A percentile compares a stretch with the other conserved stretches of the same genome.
These are phyloP conservation scores for Girardinichthys multiradiatus DNA, from an alignment of 2,113 vertebrate genomes.

Conservation along the genomic window DNA sequence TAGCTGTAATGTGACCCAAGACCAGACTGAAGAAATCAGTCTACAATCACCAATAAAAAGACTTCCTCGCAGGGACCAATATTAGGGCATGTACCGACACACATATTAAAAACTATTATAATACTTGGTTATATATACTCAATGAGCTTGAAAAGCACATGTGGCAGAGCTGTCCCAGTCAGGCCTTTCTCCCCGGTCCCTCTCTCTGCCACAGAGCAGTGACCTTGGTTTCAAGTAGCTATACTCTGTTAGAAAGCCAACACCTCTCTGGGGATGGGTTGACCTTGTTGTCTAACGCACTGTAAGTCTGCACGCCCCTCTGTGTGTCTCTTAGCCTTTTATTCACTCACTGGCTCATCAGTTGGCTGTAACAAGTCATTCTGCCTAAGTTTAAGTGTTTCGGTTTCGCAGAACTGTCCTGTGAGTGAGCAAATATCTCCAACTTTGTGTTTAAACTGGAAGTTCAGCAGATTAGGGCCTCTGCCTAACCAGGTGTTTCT, in stretches of 20 bases:
- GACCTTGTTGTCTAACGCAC: conserved; percentile 80
- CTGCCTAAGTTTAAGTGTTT: conserved; percentile 14
- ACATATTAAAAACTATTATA: conserved; percentile 2
- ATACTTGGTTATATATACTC: conserved; percentile 5
- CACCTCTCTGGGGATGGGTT: conserved; percentile 79
- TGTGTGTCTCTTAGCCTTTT: conserved; percentile 38
- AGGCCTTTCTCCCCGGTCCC: conserved; percentile 55
- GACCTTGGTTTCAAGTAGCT: conserved; percentile 83
- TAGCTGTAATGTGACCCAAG: neutral
- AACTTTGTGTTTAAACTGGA: conserved; percentile 52
- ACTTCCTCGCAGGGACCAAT: conserved; percentile 33
- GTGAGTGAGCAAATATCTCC: conserved; percentile 3
- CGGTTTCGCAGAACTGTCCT: neutral
- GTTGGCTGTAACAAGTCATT: conserved; percentile 27
- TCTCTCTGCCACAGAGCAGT: conserved; percentile 64
- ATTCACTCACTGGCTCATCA: conserved; percentile 33
- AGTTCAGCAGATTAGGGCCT: conserved; percentile 53
- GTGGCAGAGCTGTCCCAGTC: conserved; percentile 51
- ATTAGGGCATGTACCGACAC: neutral
- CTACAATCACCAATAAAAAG: conserved; percentile 18
- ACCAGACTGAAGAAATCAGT: no score
- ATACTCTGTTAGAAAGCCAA: conserved; percentile 79
- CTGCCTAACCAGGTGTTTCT: conserved; percentile 81
- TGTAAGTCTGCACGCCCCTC: conserved; percentile 65
- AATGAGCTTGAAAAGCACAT: conserved; percentile 26